Evolutionary conservation across 2,888 invertebrate species (phyloP).

Genomic region (Hirtodrosophila confusa): DNA sequence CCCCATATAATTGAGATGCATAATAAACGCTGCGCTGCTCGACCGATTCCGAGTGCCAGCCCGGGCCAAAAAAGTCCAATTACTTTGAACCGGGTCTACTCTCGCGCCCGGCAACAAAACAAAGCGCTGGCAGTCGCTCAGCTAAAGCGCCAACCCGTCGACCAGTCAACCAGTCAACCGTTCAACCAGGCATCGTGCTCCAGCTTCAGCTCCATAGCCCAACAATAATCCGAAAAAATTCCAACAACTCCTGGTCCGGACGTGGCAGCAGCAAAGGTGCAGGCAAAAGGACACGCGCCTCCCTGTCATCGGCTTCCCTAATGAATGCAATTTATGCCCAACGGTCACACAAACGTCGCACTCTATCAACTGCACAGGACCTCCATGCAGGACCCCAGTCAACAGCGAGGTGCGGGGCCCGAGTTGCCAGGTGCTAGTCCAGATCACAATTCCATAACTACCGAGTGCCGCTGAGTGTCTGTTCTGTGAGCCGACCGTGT

Average conservation of each 20-base stretch:
- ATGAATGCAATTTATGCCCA: constrained; percentile 63
- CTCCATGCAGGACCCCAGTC: not conserved
- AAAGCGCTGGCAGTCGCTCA: constrained; percentile 8
- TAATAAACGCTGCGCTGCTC: constrained; percentile 23
- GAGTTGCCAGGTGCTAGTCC: constrained; percentile 20
- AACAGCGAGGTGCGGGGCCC: too few species aligned
- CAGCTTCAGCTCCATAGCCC: constrained; percentile 36
- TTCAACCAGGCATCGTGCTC: constrained; percentile 5
- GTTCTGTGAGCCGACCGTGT: too few species aligned
- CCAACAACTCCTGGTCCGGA: not conserved
- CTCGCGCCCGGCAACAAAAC: constrained; percentile 5
- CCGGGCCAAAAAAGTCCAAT: constrained; percentile 26
- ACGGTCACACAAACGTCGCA: constrained; percentile 42
- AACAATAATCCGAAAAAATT: constrained; percentile 33
- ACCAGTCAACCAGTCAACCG: constrained; percentile 12
- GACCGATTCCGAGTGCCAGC: not conserved
- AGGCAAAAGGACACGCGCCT: constrained; percentile 14
- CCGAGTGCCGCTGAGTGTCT: not conserved
- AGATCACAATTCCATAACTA: constrained; percentile 24
- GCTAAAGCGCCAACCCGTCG: constrained; percentile 18
- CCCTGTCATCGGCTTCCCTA: constrained; percentile 21
- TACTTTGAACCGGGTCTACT: constrained; percentile 20
- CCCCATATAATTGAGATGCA: constrained; percentile 23
- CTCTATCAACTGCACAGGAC: constrained; percentile 40
- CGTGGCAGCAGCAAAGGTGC: constrained; percentile 4